phyloP scores from a whole-genome alignment of 1,140 invertebrate species.

The Neocloeon triangulifer region DNA sequence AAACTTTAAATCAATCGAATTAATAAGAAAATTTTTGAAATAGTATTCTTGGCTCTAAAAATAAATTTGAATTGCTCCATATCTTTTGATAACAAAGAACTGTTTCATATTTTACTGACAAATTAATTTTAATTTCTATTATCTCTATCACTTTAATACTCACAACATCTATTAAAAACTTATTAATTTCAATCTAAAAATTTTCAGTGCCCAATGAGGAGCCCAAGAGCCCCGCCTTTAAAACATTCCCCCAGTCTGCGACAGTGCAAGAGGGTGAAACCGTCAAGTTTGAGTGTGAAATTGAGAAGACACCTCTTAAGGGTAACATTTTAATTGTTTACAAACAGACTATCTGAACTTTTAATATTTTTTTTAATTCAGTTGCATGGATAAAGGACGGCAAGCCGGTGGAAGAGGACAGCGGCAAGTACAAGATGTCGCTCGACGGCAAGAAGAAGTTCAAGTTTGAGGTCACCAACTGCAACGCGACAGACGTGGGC shows the following conservation, averaged over 20 bases:
- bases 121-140: slow-evolving; percentile 4
- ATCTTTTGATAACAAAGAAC: no score
- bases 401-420: slow-evolving; percentile 52
- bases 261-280: slow-evolving; percentile 62
- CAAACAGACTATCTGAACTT: neutral
- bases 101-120: neutral
- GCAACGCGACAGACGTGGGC: slow-evolving; percentile 57
- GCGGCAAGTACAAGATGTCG: slow-evolving; percentile 55
- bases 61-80: no score
- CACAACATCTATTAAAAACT: neutral
- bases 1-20: no score
- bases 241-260: slow-evolving; percentile 69
- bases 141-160: no score
- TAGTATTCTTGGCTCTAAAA: no score
- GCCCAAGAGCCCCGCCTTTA: slow-evolving; percentile 57
- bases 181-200: slow-evolving; percentile 2
- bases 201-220: slow-evolving; percentile 63
- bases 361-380: slow-evolving; percentile 10
- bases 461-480: slow-evolving; percentile 44
- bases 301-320: slow-evolving; percentile 41
- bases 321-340: slow-evolving; percentile 19
- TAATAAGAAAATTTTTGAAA: no score
- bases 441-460: slow-evolving; percentile 55
- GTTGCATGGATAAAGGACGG: slow-evolving; percentile 78
- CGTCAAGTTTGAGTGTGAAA: slow-evolving; percentile 55